Percentiles rank a stretch among this genome's conserved stretches.
These are phyloP conservation scores for Lasiurus borealis DNA, from an alignment of 2,113 vertebrate species.

Conservation along the genomic window DNA sequence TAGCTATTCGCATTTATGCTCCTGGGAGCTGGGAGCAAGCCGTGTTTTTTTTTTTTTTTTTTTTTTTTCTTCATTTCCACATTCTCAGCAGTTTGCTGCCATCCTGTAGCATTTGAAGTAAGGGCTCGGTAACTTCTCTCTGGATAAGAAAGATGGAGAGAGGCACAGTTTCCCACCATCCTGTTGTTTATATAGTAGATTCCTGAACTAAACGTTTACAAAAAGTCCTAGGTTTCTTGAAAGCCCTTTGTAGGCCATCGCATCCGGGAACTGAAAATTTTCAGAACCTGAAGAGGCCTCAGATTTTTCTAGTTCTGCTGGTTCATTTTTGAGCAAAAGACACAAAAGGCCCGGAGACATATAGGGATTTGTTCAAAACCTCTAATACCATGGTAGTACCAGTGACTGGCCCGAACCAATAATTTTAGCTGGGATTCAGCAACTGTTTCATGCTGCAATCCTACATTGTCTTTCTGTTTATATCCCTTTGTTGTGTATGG, in stretches of 20 bases:
- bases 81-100: not conserved
- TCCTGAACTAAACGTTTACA: not conserved
- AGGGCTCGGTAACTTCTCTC: not conserved
- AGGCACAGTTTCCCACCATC: not conserved
- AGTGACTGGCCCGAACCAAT: not conserved
- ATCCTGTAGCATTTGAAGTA: not conserved
- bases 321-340: not conserved
- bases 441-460: not conserved
- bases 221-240: not conserved
- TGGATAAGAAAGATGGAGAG: not conserved
- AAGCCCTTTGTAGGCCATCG: not conserved
- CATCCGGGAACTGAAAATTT: constrained; percentile 6
- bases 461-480: not conserved
- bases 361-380: not conserved
- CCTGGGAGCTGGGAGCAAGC: not conserved
- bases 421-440: not conserved
- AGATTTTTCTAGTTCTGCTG: constrained; percentile 12
- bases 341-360: not conserved
- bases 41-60: not conserved
- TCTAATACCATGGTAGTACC: not conserved
- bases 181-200: not conserved
- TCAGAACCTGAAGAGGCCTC: not conserved
- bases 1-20: not conserved
- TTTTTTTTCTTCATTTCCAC: not conserved
- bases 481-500: not conserved